Evolutionary conservation across 2,888 invertebrate species (phyloP).

Genomic region (Spisula subtruncata): DNA sequence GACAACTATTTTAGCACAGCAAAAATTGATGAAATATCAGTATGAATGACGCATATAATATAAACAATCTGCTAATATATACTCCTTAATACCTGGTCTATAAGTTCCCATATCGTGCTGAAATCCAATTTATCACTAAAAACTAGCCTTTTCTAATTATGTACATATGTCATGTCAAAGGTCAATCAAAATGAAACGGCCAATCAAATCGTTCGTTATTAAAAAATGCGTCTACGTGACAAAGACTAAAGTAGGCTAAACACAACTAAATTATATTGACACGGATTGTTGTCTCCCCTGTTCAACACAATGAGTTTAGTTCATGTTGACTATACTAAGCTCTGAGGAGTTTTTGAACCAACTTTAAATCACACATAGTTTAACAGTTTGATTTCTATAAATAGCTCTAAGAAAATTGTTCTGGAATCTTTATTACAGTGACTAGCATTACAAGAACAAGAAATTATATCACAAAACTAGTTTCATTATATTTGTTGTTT

Average conservation of each 20-base stretch:
- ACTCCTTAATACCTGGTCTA: slow-evolving; percentile 41
- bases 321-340: too few relatives aligned
- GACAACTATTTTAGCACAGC: neutral
- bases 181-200: slow-evolving; percentile 61
- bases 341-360: too few relatives aligned
- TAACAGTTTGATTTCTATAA: too few relatives aligned
- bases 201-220: slow-evolving; percentile 57
- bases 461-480: too few relatives aligned
- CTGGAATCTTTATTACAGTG: too few relatives aligned
- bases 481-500: too few relatives aligned
- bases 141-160: slow-evolving; percentile 62
- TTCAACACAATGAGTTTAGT: too few relatives aligned
- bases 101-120: slow-evolving; percentile 41
- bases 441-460: too few relatives aligned
- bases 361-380: too few relatives aligned
- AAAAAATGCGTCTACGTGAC: slow-evolving; percentile 30
- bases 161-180: slow-evolving; percentile 70
- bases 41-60: neutral
- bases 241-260: slow-evolving; percentile 1
- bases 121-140: slow-evolving; percentile 55
- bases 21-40: neutral
- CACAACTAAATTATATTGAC: slow-evolving; percentile 20
- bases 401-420: too few relatives aligned
- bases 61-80: neutral
- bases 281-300: too few relatives aligned